Conservation (phyloP, 2,888 invertebrate genomes). For the Campaea margaritaria region DNA sequence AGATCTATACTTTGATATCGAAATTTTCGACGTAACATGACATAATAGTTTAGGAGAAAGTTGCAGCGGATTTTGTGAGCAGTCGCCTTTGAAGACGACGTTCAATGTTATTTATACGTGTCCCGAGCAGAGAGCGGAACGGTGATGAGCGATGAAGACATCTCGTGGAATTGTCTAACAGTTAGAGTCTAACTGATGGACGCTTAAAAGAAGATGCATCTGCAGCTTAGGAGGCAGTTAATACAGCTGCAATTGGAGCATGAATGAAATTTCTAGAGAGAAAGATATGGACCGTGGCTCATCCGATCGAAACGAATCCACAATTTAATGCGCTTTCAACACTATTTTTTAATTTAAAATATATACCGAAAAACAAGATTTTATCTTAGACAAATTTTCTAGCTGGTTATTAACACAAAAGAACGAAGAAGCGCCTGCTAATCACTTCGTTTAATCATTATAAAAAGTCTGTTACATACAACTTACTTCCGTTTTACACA, state of each 20-base stretch:
- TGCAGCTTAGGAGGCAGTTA: conserved; percentile 19
- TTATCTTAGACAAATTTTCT: conserved; percentile 16
- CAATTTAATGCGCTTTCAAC: conserved; percentile 21
- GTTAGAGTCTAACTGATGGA: conserved; percentile 40
- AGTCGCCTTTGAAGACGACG: conserved; percentile 40
- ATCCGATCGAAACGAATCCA: conserved; percentile 16
- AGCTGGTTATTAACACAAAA: conserved; percentile 26
- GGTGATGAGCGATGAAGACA: conserved; percentile 37
- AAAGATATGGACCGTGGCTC: conserved; percentile 9
- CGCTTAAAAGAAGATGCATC: conserved; percentile 37
- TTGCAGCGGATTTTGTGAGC: conserved; percentile 49
- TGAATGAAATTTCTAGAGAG: conserved; percentile 33
- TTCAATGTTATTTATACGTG: conserved; percentile 41
- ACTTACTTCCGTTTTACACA: conserved; percentile 46
- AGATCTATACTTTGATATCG: conserved; percentile 45
- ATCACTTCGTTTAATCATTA: conserved; percentile 24
- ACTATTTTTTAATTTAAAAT: conserved; percentile 5
- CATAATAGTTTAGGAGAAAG: conserved; percentile 56
- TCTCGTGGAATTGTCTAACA: conserved; percentile 34
- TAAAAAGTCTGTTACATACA: conserved; percentile 34
- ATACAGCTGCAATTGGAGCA: conserved; percentile 34
- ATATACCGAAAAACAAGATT: conserved; percentile 7
- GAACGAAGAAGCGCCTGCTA: conserved; percentile 33
- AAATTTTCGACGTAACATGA: conserved; percentile 48
- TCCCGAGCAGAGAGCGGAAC: conserved; percentile 53